Base-by-base conservation (phyloP, 2,113 vertebrate species). In the Trinectes maculatus region DNA sequence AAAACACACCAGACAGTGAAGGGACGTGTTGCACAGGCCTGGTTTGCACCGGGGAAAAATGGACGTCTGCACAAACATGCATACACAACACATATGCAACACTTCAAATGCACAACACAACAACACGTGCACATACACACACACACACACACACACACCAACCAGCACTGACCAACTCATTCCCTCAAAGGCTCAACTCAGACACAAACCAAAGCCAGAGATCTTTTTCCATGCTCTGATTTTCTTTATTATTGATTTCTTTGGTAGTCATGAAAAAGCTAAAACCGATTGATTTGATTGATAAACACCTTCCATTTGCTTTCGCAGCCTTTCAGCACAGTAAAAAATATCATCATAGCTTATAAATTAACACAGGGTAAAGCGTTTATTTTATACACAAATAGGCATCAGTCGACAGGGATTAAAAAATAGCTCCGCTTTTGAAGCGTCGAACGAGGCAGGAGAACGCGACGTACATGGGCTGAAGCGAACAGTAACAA, bases 191-290 rank as follows among this genome's bases (percentile, higher is more conserved):
- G 4, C 33, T 37, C 29, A 46, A 7, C 25, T 24, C 1, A 6
- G 6, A 57, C 12, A 61, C 12, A 28, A 49, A 55, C 5, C 34
- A 25, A 33, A 69, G 16, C 10, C 10, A 65, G n/a, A 25, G 19
- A 36, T 8, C 3, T 26, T 26, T 51, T 69, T 73, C 21, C 85
- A 89, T 89, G 88, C 81, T 9, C 56, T 66, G 36, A 57, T 70
- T 73, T 71, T 73, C n/a, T n/a, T n/a, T n/a, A n/a, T n/a, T n/a
- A n/a, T n/a, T n/a, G n/a, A n/a, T 85, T 83, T 81, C 80, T 86
- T 88, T n/a, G 24, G 82, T 63, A 21, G 56, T 67, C 28, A 81
- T 85, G 74, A 78, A 83, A 82, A 84, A 47, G 51, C 78, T n/a
- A n/a, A n/a, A n/a, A n/a, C n/a, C n/a, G n/a, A n/a, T n/a, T n/a